phyloP scores from a whole-genome alignment of 2,888 invertebrate species.

The Standfussiana lucernea region DNA sequence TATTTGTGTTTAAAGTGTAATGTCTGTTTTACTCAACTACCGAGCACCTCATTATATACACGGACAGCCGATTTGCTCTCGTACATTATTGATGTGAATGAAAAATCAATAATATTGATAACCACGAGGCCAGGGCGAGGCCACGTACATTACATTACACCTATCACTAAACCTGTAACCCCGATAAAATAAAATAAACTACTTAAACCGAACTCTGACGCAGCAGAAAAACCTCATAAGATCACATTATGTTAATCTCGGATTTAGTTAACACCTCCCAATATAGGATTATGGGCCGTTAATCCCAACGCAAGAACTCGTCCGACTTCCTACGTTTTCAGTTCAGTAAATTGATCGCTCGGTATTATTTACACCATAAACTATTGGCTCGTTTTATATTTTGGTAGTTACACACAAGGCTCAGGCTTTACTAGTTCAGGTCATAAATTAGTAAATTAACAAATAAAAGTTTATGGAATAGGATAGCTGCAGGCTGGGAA shows the following conservation, averaged over 20 bases:
- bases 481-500: conserved; percentile 66
- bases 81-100: conserved; percentile 59
- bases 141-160: conserved; percentile 19
- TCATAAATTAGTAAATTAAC: conserved; percentile 74
- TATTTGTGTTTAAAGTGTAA: conserved; percentile 30
- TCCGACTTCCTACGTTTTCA: conserved; percentile 77
- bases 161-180: conserved; percentile 44
- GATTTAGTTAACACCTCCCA: conserved; percentile 80
- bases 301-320: conserved; percentile 74
- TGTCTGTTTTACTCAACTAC: conserved; percentile 19
- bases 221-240: conserved; percentile 68
- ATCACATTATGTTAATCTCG: conserved; percentile 77
- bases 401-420: conserved; percentile 46
- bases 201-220: conserved; percentile 40
- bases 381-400: conserved; percentile 59
- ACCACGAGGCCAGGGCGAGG: conserved; percentile 20
- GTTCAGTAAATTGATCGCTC: conserved; percentile 69
- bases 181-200: conserved; percentile 52
- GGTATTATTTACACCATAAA: conserved; percentile 69
- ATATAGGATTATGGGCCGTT: conserved; percentile 79
- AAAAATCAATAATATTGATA: conserved; percentile 75
- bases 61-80: conserved; percentile 36
- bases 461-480: conserved; percentile 78
- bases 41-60: conserved; percentile 16
- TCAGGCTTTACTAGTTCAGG: conserved; percentile 59